These are phyloP conservation scores for Percopsis transmontana DNA, from an alignment of 2,113 vertebrate genomes.

Conservation along the genomic window DNA sequence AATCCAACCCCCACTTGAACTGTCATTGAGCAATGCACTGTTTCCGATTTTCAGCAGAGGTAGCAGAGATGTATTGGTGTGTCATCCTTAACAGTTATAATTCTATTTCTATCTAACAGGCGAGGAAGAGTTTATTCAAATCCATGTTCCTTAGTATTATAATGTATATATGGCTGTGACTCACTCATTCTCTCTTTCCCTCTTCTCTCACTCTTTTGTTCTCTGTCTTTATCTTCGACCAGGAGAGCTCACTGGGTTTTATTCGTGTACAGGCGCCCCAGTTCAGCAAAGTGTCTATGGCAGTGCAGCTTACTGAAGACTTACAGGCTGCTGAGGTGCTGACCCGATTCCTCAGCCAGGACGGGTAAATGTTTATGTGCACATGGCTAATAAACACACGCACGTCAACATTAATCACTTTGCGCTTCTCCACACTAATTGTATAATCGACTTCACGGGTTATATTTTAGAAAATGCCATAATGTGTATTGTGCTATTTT, in stretches of 20 bases:
- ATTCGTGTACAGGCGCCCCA: slow-evolving; percentile 95
- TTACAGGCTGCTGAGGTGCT: slow-evolving; percentile 90
- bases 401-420: not conserved
- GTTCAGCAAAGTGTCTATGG: slow-evolving; percentile 97
- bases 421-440: slow-evolving; percentile 11
- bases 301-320: slow-evolving; percentile 91
- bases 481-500: not conserved
- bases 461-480: too few species aligned
- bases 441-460: not conserved
- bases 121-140: not conserved
- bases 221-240: slow-evolving; percentile 48
- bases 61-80: too few species aligned
- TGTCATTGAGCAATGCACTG: too few species aligned
- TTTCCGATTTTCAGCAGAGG: too few species aligned
- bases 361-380: slow-evolving; percentile 77
- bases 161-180: slow-evolving; percentile 5
- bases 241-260: slow-evolving; percentile 86
- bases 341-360: slow-evolving; percentile 91
- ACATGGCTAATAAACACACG: slow-evolving; percentile 7
- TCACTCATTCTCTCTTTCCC: not conserved
- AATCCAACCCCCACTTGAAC: too few species aligned
- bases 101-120: slow-evolving; percentile 6
- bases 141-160: not conserved
- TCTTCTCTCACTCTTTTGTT: not conserved
- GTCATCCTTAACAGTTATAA: too few species aligned